phyloP scores from a whole-genome alignment of 2,888 invertebrate species.

The Lydus trimaculatus region DNA sequence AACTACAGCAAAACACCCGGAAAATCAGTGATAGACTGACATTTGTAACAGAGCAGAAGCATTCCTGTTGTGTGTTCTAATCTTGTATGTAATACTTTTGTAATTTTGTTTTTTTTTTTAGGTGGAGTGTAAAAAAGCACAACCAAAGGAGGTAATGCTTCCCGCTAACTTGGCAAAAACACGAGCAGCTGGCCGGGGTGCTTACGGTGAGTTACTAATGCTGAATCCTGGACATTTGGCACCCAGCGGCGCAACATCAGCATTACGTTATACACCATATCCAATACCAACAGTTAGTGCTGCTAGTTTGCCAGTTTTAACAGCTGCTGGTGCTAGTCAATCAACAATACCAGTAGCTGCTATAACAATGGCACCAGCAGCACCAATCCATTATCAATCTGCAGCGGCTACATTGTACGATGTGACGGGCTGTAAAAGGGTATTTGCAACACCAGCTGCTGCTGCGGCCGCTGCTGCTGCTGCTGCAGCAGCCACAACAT shows the following conservation, averaged over 20 bases:
- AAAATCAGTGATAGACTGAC: conserved; percentile 9
- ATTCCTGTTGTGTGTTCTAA: too few relatives aligned
- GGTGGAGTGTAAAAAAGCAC: conserved; percentile 99
- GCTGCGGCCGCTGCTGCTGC: neutral
- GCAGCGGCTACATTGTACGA: conserved; percentile 60
- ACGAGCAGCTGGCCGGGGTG: conserved; percentile 92
- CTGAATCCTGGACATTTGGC: conserved; percentile 69
- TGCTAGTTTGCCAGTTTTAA: conserved; percentile 41
- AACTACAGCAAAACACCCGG: conserved; percentile 10
- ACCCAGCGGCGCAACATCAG: conserved; percentile 60
- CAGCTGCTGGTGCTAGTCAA: conserved; percentile 42
- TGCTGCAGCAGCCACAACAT: conserved; percentile 53
- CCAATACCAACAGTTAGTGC: conserved; percentile 57
- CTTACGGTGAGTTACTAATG: conserved; percentile 98
- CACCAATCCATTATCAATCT: conserved; percentile 53
- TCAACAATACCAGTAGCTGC: conserved; percentile 53
- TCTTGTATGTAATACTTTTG: conserved; percentile 16
- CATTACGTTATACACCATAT: conserved; percentile 71
- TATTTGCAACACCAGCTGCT: conserved; percentile 61
- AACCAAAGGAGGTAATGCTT: conserved; percentile 99
- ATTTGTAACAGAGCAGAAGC: conserved; percentile 3
- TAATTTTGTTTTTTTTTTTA: too few relatives aligned
- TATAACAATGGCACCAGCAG: conserved; percentile 56
- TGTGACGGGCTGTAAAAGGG: conserved; percentile 64
- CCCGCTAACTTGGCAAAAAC: conserved; percentile 96